These are phyloP conservation scores for Ditula angustiorana DNA, from an alignment of 2,888 invertebrate genomes.

Conservation along the genomic window DNA sequence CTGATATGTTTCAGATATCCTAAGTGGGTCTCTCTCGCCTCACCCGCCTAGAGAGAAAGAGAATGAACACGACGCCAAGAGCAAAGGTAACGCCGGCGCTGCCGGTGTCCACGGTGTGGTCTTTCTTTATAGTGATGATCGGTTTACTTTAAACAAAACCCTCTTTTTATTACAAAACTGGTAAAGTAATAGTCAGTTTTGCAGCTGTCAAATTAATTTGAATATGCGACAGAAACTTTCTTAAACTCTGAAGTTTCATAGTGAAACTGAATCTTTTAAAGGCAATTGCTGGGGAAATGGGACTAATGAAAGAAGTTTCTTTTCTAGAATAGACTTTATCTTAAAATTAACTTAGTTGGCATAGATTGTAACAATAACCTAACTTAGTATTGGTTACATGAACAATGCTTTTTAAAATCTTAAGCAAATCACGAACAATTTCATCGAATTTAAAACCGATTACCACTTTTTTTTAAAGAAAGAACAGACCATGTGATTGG, in stretches of 20 bases:
- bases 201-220: too few species aligned
- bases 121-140: slow-evolving; percentile 51
- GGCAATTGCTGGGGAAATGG: background rate
- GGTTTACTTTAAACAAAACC: slow-evolving; percentile 13
- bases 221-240: too few species aligned
- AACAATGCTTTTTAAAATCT: too few species aligned
- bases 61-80: slow-evolving; percentile 91
- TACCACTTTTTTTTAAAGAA: slow-evolving; percentile 53
- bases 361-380: too few species aligned
- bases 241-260: background rate
- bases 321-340: too few species aligned
- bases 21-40: slow-evolving; percentile 89
- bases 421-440: slow-evolving; percentile 25
- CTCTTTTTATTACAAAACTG: too few species aligned
- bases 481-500: slow-evolving; percentile 65
- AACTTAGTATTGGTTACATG: too few species aligned
- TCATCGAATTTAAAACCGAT: slow-evolving; percentile 39
- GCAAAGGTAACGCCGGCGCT: slow-evolving; percentile 87
- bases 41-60: slow-evolving; percentile 87
- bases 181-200: too few species aligned
- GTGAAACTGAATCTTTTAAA: background rate
- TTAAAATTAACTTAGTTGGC: too few species aligned
- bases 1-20: slow-evolving; percentile 88
- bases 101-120: slow-evolving; percentile 60
- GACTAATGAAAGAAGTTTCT: background rate